Base-by-base conservation (phyloP, 2,888 invertebrate genomes). In the Electrophaes corylata region DNA sequence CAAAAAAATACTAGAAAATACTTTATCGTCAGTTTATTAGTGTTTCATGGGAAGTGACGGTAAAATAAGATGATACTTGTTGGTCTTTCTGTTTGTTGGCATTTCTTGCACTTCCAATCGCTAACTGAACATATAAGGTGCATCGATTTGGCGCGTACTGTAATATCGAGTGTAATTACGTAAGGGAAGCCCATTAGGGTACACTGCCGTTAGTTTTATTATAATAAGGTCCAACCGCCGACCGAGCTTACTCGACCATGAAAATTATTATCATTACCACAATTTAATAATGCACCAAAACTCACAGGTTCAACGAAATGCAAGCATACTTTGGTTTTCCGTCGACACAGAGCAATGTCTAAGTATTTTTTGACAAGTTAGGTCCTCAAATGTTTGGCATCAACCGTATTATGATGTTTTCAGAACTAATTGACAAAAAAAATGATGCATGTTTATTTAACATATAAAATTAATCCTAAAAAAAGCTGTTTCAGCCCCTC, bases 181-280 rank as follows among this genome's bases (percentile, higher is more conserved):
- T 74, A 73, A 78, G 78, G 76, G 72, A 78, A 76, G 72, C 72
- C 86, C 84, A 88, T 89, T 88, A 87, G 81, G 83, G 81, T 75
- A 71, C 76, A 74, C 80, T 79, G 81, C 78, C 82, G 83, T 88
- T 88, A 87, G 86, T 88, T 88, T 29, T 87, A 88, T 88, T 88
- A 82, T 88, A 88, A 89, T 88, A 86, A 87, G 86, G 81, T 78
- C 83, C 88, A 88, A 88, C 89, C 83, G 89, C 81, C 86, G 83
- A 75, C 81, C 75, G 81, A 72, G 78, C 69, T 84, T 74, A 78
- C 79, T 84, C 85, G 81, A 86, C 85, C 84, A 80, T 87, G 83
- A 87, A 88, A 88, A 87, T 86, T 84, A 88, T 86, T 82, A 85
- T 88, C 84, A 88, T 86, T 86, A 84, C 71, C 66, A 76, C 81